phyloP scores from a whole-genome alignment of 2,113 vertebrate species.

The Vulpes lagopus region DNA sequence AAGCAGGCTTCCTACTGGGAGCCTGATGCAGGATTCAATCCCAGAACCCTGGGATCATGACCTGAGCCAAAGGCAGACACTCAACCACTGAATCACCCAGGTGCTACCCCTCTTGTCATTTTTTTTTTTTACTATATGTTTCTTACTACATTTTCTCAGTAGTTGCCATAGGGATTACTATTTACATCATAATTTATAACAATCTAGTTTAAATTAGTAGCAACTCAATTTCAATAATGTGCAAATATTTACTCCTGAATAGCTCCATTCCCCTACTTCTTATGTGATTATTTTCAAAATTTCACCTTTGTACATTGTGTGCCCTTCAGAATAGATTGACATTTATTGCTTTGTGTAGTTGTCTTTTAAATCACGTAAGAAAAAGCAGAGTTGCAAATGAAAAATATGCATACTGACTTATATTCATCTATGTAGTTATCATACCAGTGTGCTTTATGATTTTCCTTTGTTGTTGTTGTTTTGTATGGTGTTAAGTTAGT shows the following conservation, averaged over 20 bases:
- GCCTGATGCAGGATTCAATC: too few species aligned
- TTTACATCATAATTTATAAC: background rate
- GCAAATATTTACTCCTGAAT: background rate
- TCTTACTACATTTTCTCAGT: background rate
- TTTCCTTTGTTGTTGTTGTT: background rate
- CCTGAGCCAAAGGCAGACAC: too few species aligned
- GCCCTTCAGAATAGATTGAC: background rate
- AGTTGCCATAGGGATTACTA: background rate
- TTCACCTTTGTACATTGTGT: background rate
- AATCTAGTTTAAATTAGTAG: background rate
- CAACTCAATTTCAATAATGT: background rate
- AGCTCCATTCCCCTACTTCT: background rate
- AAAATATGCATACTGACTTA: background rate
- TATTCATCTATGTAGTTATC: background rate
- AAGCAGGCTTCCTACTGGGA: too few species aligned
- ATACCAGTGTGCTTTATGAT: background rate
- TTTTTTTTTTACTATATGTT: background rate
- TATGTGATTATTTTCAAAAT: background rate
- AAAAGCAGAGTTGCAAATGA: background rate
- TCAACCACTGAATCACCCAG: too few species aligned
- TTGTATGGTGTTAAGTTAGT: background rate
- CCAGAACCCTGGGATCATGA: too few species aligned
- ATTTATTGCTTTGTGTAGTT: background rate
- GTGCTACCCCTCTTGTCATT: background rate
- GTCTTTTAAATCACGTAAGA: background rate